These are phyloP conservation scores for Kuschelorhynchus macadamiae DNA, from an alignment of 2,888 invertebrate species.

Conservation along the genomic window DNA sequence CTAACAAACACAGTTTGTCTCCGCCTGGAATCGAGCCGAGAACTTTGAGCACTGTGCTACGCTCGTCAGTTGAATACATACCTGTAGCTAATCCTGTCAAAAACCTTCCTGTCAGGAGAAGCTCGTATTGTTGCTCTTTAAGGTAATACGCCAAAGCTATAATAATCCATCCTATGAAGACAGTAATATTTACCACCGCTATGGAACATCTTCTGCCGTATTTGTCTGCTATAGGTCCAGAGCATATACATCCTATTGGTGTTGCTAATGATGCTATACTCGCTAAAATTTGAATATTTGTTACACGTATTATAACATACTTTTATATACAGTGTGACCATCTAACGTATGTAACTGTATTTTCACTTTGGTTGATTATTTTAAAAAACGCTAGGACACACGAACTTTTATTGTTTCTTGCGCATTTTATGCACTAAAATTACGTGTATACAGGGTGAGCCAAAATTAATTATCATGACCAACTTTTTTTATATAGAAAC, in stretches of 20 bases:
- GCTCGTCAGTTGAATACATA: too few species aligned
- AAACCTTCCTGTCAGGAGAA: conserved; percentile 69
- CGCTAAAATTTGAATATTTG: conserved; percentile 70
- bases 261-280: conserved; percentile 72
- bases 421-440: too few species aligned
- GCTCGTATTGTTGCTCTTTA: conserved; percentile 58
- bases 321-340: neutral
- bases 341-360: too few species aligned
- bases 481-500: neutral
- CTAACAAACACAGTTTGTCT: too few species aligned
- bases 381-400: too few species aligned
- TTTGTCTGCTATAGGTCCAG: conserved; percentile 70
- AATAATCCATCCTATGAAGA: conserved; percentile 71
- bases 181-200: conserved; percentile 68
- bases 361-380: too few species aligned
- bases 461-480: too few species aligned
- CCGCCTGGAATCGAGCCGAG: too few species aligned
- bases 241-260: conserved; percentile 71
- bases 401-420: too few species aligned
- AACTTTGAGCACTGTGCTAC: too few species aligned
- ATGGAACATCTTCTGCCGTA: conserved; percentile 71
- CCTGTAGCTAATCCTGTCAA: conserved; percentile 71
- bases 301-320: neutral
- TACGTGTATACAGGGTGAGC: too few species aligned
- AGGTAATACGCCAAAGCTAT: conserved; percentile 67